Percentiles rank a stretch among this genome's conserved stretches.
Conservation (phyloP, 2,797 vertebrate species). For the Pseudochaenichthys georgianus region DNA sequence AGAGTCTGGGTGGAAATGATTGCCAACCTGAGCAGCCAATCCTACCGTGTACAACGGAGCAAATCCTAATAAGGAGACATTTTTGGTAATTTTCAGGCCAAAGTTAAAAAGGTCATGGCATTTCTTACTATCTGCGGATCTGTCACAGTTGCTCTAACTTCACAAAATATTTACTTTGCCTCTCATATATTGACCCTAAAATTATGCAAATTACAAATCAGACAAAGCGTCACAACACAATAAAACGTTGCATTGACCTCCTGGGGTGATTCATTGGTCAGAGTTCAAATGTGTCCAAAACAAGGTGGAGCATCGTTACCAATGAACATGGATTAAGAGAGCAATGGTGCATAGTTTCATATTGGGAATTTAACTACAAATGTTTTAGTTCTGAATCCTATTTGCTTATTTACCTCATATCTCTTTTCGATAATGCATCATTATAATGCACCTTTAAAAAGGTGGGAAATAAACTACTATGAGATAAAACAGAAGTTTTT, state of each 20-base stretch:
- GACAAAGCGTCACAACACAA: not conserved
- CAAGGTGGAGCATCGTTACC: not conserved
- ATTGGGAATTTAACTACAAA: slow-evolving; percentile 1
- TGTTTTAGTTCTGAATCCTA: not conserved
- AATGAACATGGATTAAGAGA: not conserved
- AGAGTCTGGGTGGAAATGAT: slow-evolving; percentile 12
- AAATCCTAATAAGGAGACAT: slow-evolving; percentile 14
- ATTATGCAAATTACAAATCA: slow-evolving; percentile 2
- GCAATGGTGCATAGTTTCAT: not conserved
- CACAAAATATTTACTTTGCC: not conserved
- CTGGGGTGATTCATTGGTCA: not conserved
- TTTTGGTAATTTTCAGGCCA: not conserved
- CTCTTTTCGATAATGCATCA: slow-evolving; percentile 28
- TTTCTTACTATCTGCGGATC: slow-evolving; percentile 23
- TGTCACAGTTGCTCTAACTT: not conserved
- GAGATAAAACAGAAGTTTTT: slow-evolving; percentile 57
- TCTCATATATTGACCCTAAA: not conserved
- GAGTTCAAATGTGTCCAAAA: slow-evolving; percentile 8
- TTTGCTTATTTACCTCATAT: not conserved
- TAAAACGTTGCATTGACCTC: not conserved
- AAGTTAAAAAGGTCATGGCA: slow-evolving; percentile 38
- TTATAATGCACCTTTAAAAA: slow-evolving; percentile 4
- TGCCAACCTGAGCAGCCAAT: slow-evolving; percentile 8
- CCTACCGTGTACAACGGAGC: slow-evolving; percentile 3
- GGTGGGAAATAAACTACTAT: slow-evolving; percentile 18